A percentile compares a stretch with the other conserved stretches of the same genome.
phyloP scores from a whole-genome alignment of 2,113 vertebrate genomes.

The Eonycteris spelaea region DNA sequence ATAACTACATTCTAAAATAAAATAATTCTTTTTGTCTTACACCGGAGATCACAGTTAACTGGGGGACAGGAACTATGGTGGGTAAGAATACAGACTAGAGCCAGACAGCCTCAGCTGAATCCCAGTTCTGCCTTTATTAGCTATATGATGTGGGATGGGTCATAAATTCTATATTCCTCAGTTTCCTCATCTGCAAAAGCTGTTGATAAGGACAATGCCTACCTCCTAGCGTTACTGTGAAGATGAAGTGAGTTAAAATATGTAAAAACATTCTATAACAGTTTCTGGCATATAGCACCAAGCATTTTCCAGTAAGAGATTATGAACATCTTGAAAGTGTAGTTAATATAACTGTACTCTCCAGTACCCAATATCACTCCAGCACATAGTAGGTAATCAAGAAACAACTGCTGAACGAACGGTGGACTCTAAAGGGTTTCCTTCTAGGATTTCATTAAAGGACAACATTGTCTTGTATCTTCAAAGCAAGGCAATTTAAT shows the following conservation, averaged over 20 bases:
- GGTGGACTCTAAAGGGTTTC: neutral
- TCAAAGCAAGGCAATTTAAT: neutral
- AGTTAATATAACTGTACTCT: neutral
- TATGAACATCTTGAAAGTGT: neutral
- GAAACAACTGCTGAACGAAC: neutral
- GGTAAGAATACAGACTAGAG: neutral
- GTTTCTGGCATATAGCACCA: neutral
- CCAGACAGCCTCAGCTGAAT: neutral
- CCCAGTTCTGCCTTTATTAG: neutral
- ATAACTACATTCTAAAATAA: neutral
- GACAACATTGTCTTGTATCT: neutral
- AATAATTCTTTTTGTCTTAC: neutral
- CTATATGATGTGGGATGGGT: too few species aligned
- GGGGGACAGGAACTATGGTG: neutral
- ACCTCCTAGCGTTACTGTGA: neutral
- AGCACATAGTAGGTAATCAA: neutral
- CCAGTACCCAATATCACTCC: neutral
- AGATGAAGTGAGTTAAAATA: neutral
- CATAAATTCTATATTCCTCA: neutral
- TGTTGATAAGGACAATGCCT: neutral
- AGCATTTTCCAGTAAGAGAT: neutral
- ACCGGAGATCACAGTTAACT: neutral
- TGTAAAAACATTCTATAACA: neutral
- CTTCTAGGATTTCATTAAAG: neutral
- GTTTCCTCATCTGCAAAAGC: neutral